Evolutionary conservation across 2,888 invertebrate genomes (phyloP).

Genomic region (Pammene aurita): DNA sequence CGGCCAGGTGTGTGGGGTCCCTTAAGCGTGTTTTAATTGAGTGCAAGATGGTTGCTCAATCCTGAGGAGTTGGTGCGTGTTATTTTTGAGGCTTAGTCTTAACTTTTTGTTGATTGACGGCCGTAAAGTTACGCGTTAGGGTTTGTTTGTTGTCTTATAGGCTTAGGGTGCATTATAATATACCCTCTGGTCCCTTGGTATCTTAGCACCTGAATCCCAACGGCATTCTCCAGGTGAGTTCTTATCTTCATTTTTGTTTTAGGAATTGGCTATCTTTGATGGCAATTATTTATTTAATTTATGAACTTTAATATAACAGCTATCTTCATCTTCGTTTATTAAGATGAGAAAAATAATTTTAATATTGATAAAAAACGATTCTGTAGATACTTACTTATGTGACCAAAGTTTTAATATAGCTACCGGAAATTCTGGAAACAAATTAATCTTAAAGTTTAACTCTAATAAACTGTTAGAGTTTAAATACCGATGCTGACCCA

Average conservation of each 20-base stretch:
- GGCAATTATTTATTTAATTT: too few relatives aligned
- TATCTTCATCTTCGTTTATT: too few relatives aligned
- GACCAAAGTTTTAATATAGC: too few relatives aligned
- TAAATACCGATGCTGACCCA: too few relatives aligned
- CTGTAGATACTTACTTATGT: too few relatives aligned
- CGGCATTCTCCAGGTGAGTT: background rate
- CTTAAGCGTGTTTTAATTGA: conserved; percentile 80
- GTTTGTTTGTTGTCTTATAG: conserved; percentile 22
- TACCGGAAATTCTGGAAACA: too few relatives aligned
- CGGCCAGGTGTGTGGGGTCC: conserved; percentile 70
- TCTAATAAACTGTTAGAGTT: too few relatives aligned
- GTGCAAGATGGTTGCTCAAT: conserved; percentile 53
- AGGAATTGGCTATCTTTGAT: background rate
- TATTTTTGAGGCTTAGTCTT: conserved; percentile 35
- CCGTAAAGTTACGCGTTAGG: conserved; percentile 5
- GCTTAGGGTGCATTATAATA: conserved; percentile 19
- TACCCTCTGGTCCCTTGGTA: background rate
- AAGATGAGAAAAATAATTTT: too few relatives aligned
- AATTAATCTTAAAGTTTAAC: too few relatives aligned
- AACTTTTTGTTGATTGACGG: conserved; percentile 15
- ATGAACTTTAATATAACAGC: too few relatives aligned
- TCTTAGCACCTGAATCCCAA: background rate
- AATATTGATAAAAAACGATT: too few relatives aligned
- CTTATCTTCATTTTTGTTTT: background rate
- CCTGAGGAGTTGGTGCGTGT: conserved; percentile 29